Evolutionary conservation across 2,888 invertebrate genomes (phyloP).

Genomic region (Athripsodes cinereus): DNA sequence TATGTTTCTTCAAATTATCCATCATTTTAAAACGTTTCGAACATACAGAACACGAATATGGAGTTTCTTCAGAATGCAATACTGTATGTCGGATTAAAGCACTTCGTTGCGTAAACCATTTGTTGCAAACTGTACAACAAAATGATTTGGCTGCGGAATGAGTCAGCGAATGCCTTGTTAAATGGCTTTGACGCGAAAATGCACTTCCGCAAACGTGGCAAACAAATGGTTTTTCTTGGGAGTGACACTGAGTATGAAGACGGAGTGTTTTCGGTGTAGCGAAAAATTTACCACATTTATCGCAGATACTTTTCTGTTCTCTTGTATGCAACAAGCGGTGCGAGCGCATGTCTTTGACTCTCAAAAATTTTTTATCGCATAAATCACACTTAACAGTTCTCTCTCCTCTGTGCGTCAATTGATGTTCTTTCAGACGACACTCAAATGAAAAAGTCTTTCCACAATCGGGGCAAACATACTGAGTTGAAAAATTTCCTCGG

Average conservation of each 20-base stretch:
- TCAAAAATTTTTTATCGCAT: background rate
- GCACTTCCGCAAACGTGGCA: background rate
- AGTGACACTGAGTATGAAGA: background rate
- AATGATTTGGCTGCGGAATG: background rate
- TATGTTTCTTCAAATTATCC: background rate
- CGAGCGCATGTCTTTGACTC: background rate
- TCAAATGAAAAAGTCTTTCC: background rate
- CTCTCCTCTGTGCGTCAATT: background rate
- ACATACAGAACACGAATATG: background rate
- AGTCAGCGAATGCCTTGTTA: background rate
- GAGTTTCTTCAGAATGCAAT: background rate
- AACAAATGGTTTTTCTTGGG: background rate
- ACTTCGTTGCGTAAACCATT: slow-evolving; percentile 1
- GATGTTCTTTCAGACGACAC: slow-evolving; percentile 6
- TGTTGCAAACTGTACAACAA: background rate
- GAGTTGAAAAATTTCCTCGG: background rate
- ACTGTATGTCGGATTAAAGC: background rate
- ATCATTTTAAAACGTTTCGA: background rate
- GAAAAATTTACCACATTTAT: background rate
- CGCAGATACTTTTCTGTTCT: slow-evolving; percentile 1
- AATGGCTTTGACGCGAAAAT: background rate
- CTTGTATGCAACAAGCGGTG: background rate
- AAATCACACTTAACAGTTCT: background rate
- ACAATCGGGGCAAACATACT: background rate
- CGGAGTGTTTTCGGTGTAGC: background rate